Evolutionary conservation across 2,797 vertebrate species (phyloP).

Genomic region (Parauchenoglanis punctatus): DNA sequence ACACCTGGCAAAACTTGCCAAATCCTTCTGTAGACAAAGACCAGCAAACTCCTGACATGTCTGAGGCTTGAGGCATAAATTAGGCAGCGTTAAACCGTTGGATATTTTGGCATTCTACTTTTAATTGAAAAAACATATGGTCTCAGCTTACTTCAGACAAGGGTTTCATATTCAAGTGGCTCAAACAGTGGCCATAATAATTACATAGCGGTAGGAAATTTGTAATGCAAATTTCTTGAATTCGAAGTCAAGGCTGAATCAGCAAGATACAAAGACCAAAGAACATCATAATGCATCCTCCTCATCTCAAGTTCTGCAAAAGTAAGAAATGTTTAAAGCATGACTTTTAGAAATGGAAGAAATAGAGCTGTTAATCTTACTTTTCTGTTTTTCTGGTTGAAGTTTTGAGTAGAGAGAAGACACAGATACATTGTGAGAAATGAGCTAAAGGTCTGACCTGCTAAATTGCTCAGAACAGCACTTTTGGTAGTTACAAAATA

Average conservation of each 20-base stretch:
- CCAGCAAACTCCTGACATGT: slow-evolving; percentile 59
- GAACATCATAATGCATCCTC: neutral
- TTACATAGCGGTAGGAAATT: slow-evolving; percentile 64
- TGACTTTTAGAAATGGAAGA: neutral
- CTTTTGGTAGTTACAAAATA: slow-evolving; percentile 31
- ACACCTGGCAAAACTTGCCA: slow-evolving; percentile 14
- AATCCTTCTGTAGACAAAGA: slow-evolving; percentile 47
- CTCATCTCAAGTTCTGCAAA: neutral
- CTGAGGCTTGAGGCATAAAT: slow-evolving; percentile 67
- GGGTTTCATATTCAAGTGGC: slow-evolving; percentile 73
- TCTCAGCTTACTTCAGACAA: slow-evolving; percentile 67
- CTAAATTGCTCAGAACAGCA: slow-evolving; percentile 11
- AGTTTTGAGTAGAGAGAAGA: neutral
- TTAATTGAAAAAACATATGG: slow-evolving; percentile 77
- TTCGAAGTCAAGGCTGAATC: slow-evolving; percentile 51
- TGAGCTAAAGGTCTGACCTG: slow-evolving; percentile 43
- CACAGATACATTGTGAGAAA: slow-evolving; percentile 16
- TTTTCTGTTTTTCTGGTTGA: slow-evolving; percentile 15
- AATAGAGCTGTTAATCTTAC: neutral
- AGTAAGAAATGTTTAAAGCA: neutral
- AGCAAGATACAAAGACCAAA: slow-evolving; percentile 42
- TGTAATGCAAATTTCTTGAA: slow-evolving; percentile 48
- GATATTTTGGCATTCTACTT: slow-evolving; percentile 70
- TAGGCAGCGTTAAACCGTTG: slow-evolving; percentile 60
- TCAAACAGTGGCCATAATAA: slow-evolving; percentile 69